These are phyloP conservation scores for Tipula confusa DNA, from an alignment of 2,888 invertebrate species.

Conservation along the genomic window DNA sequence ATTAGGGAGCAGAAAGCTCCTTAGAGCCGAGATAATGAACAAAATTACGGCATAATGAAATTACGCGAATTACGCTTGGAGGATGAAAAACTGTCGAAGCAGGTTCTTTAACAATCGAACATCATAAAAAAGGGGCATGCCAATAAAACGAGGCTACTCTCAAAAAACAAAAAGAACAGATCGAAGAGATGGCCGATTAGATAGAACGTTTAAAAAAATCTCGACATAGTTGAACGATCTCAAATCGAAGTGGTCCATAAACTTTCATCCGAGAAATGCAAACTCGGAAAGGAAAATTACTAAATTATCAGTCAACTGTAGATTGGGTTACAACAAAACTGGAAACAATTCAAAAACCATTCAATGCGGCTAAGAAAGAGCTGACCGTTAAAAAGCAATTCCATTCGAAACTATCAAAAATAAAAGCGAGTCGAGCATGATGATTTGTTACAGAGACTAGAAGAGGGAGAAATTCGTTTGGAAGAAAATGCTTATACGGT, in stretches of 20 bases:
- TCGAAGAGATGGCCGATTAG: conserved; percentile 75
- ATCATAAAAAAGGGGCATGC: conserved; percentile 90
- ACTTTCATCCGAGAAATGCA: conserved; percentile 76
- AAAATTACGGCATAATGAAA: no score
- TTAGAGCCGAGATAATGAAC: no score
- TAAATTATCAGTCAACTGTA: conserved; percentile 64
- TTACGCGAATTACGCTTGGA: conserved; percentile 82
- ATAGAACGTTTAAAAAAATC: conserved; percentile 79
- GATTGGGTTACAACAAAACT: conserved; percentile 61
- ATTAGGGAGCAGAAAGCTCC: no score
- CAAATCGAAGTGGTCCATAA: conserved; percentile 89
- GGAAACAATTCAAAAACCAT: conserved; percentile 62
- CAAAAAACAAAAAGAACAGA: conserved; percentile 75
- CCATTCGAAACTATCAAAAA: conserved; percentile 56
- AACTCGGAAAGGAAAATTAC: conserved; percentile 68
- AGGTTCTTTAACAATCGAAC: conserved; percentile 87
- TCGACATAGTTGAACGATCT: conserved; percentile 81
- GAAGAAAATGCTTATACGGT: conserved; percentile 69
- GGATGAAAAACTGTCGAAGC: conserved; percentile 92
- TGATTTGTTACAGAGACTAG: conserved; percentile 62
- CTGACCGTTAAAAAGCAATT: conserved; percentile 56
- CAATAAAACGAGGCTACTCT: conserved; percentile 80
- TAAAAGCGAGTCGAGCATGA: conserved; percentile 63
- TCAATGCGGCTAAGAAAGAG: conserved; percentile 68
- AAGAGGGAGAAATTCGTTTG: conserved; percentile 66